A percentile compares a stretch with the other conserved stretches of the same genome.
These are phyloP conservation scores for Megalopta genalis DNA, from an alignment of 1,140 invertebrate species.

Conservation along the genomic window DNA sequence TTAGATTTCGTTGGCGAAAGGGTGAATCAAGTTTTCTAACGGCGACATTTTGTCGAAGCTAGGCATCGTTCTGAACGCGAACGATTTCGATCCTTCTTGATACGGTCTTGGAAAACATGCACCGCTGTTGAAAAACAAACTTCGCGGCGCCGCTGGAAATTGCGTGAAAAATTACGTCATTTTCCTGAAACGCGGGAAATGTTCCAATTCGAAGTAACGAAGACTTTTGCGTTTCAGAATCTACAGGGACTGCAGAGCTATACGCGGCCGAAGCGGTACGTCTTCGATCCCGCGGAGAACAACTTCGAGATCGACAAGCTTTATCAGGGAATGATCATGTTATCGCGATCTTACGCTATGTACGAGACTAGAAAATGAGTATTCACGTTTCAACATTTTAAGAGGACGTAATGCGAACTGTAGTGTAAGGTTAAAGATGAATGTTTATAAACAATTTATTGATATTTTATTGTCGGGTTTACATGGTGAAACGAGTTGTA, in stretches of 20 bases:
- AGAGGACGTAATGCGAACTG: too few relatives aligned
- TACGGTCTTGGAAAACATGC: background rate
- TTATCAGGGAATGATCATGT: slow-evolving; percentile 75
- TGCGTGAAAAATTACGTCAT: slow-evolving; percentile 12
- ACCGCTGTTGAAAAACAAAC: background rate
- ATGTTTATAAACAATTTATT: too few relatives aligned
- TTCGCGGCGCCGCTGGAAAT: background rate
- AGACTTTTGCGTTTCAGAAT: slow-evolving; percentile 57
- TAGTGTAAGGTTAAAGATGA: too few relatives aligned
- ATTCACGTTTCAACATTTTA: too few relatives aligned
- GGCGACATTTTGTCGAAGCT: background rate
- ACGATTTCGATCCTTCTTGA: background rate
- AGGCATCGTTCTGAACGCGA: background rate
- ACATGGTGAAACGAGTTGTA: too few relatives aligned
- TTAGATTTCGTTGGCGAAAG: too few relatives aligned
- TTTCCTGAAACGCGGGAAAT: background rate
- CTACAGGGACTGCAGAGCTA: slow-evolving; percentile 64
- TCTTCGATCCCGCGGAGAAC: slow-evolving; percentile 62
- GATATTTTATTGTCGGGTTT: too few relatives aligned
- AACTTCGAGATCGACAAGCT: slow-evolving; percentile 68
- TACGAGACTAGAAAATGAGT: slow-evolving; percentile 22
- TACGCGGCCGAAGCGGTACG: slow-evolving; percentile 68
- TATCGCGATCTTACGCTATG: slow-evolving; percentile 69
- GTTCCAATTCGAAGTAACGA: background rate
- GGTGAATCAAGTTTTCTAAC: background rate